Evolutionary conservation across 2,113 vertebrate genomes (phyloP), one percentile per base, ranked within the genome.

Genomic region (Salvelinus namaycush): DNA sequence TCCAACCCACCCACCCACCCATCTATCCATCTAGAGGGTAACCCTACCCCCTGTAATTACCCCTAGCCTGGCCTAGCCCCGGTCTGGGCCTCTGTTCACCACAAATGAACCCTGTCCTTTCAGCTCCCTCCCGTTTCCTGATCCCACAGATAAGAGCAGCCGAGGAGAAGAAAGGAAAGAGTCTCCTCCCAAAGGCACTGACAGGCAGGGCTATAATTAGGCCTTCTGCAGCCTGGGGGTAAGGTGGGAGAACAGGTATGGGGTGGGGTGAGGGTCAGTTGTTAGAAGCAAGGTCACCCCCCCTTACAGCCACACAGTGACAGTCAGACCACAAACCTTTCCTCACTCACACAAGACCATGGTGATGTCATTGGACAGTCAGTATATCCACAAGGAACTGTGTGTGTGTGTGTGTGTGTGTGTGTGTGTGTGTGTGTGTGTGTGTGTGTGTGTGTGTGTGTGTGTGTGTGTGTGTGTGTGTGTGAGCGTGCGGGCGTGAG

Each of bases 21-120:
- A 26, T 29, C 67, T n/a, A 18, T 3, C 18, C 13, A 26, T 16
- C 31, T 8, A n/a, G 6, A 34, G 34, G 6, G 39, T 44, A 44
- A 44, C 39, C 9, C 39, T 44, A 82, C 68, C 79, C 85, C 14
- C 60, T 72, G 80, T 89, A 91, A 92, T 89, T 90, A 91, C 80
- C 80, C 73, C 76, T 67, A 76, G 88, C 87, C 77, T 76, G 8
- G 39, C 39, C 39, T 44, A 44, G 39, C 39, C 39, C 39, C 39
- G 9, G 83, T 68, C 24, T 2, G 77, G 76, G 75, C 79, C 71
- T 68, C 84, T 48, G 82, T 88, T 88, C 83, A 79, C 39, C 39
- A 29, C 73, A 79, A 1, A 34, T 34, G 7, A 34, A 34, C 6
- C 34, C 34, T 34, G 34, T 34, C 34, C 34, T 34, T 34, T 34